A percentile compares a stretch with the other conserved stretches of the same genome.
phyloP scores from a whole-genome alignment of 2,888 invertebrate genomes.

The Luperina nickerlii region DNA sequence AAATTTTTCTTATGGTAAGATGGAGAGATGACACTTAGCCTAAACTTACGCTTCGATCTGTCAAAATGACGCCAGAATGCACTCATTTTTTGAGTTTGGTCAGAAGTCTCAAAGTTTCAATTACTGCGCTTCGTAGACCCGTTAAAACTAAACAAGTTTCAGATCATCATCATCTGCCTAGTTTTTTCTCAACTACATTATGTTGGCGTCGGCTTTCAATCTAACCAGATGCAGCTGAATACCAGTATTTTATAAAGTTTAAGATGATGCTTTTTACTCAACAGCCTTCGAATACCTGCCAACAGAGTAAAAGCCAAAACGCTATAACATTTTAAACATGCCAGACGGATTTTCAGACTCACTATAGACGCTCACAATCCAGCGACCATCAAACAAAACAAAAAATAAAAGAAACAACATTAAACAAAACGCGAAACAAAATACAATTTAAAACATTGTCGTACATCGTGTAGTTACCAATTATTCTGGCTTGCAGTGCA shows the following conservation, averaged over 20 bases:
- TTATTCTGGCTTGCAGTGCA: slow-evolving; percentile 68
- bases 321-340: not conserved
- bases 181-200: too few species aligned
- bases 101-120: not conserved
- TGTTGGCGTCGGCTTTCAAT: too few species aligned
- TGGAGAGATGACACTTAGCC: not conserved
- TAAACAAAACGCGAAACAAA: slow-evolving; percentile 8
- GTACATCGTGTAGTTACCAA: slow-evolving; percentile 15
- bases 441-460: slow-evolving; percentile 40
- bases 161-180: too few species aligned
- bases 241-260: too few species aligned
- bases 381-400: not conserved
- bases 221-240: too few species aligned
- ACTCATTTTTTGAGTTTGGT: not conserved
- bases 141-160: not conserved
- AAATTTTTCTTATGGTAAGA: not conserved
- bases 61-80: not conserved
- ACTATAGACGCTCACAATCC: not conserved
- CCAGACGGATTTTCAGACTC: not conserved
- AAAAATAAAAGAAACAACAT: not conserved
- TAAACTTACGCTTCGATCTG: not conserved
- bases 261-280: not conserved
- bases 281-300: not conserved
- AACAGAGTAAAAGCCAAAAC: not conserved
- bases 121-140: too few species aligned